These are phyloP conservation scores for Drosophila atripex DNA, from an alignment of 2,888 invertebrate genomes.

Conservation along the genomic window DNA sequence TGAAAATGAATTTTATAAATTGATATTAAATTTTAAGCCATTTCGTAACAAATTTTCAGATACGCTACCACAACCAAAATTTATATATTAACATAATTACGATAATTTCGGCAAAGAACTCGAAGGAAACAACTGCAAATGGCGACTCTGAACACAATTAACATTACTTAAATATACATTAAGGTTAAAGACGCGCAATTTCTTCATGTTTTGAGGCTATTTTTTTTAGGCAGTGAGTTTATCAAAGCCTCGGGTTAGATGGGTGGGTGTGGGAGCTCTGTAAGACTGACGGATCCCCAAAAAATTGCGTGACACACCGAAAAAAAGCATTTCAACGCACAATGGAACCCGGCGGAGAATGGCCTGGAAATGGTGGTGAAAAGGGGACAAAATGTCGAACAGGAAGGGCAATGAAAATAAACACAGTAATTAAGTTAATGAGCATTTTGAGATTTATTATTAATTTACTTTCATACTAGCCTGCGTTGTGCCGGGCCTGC, in stretches of 20 bases:
- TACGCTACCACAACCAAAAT: conserved; percentile 45
- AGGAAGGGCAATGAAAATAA: conserved; percentile 80
- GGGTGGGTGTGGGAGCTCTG: conserved; percentile 6
- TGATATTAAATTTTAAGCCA: not conserved
- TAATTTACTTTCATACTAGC: conserved; percentile 64
- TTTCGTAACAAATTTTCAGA: conserved; percentile 52
- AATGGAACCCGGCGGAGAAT: conserved; percentile 18
- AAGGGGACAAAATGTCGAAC: conserved; percentile 28
- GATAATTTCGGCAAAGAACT: conserved; percentile 39
- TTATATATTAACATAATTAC: conserved; percentile 52
- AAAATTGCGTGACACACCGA: conserved; percentile 80
- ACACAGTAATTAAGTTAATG: conserved; percentile 81
- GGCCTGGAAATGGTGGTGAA: not conserved
- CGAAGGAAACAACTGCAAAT: conserved; percentile 25
- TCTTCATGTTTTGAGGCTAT: conserved; percentile 73
- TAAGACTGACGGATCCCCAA: conserved; percentile 36
- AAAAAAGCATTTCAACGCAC: conserved; percentile 59
- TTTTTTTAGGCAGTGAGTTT: conserved; percentile 62
- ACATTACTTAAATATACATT: conserved; percentile 81
- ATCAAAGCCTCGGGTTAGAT: conserved; percentile 51
- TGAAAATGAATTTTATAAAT: not conserved
- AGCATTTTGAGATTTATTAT: conserved; percentile 81
- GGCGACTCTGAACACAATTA: conserved; percentile 74
- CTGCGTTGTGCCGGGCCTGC: conserved; percentile 11
- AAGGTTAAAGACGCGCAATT: conserved; percentile 77